Conservation (phyloP, 37 sponge, comb jelly and placozoan genomes). For the Amphimedon queenslandica region DNA sequence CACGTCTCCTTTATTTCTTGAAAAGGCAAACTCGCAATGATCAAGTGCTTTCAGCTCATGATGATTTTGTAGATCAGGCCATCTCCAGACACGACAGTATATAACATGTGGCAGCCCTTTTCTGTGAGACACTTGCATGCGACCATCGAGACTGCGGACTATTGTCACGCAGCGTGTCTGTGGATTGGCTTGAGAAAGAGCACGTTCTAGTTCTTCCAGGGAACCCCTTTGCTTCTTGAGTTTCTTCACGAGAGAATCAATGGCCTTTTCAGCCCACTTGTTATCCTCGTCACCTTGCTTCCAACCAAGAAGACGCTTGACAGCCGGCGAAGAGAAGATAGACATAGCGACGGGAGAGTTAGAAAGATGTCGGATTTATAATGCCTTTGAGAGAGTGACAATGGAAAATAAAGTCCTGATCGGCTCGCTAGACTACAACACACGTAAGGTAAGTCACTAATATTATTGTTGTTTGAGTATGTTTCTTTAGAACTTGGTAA, state of each 20-base stretch:
- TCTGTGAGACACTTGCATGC: slow-evolving; percentile 94
- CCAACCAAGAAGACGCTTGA: slow-evolving; percentile 95
- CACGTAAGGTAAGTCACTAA: too few relatives aligned
- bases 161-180: slow-evolving; percentile 93
- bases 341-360: slow-evolving; percentile 7
- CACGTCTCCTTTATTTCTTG: slow-evolving; percentile 89
- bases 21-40: slow-evolving; percentile 93
- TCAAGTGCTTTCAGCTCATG: slow-evolving; percentile 94
- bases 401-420: too few relatives aligned
- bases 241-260: slow-evolving; percentile 97
- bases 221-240: slow-evolving; percentile 92
- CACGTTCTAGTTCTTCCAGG: slow-evolving; percentile 93
- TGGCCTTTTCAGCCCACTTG: slow-evolving; percentile 96
- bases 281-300: slow-evolving; percentile 99
- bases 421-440: too few relatives aligned
- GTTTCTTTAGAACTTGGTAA: too few relatives aligned
- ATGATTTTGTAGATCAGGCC: slow-evolving; percentile 98
- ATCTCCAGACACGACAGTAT: slow-evolving; percentile 98
- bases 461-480: too few relatives aligned
- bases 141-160: slow-evolving; percentile 87
- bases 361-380: not conserved
- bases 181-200: slow-evolving; percentile 79
- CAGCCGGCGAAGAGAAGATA: slow-evolving; percentile 82
- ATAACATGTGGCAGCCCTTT: slow-evolving; percentile 98
- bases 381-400: too few relatives aligned